Percentiles rank a stretch among this genome's conserved stretches.
Conservation (phyloP, 37 sponge, comb jelly and placozoan genomes). For the Chondrilla cf. caribensis region DNA sequence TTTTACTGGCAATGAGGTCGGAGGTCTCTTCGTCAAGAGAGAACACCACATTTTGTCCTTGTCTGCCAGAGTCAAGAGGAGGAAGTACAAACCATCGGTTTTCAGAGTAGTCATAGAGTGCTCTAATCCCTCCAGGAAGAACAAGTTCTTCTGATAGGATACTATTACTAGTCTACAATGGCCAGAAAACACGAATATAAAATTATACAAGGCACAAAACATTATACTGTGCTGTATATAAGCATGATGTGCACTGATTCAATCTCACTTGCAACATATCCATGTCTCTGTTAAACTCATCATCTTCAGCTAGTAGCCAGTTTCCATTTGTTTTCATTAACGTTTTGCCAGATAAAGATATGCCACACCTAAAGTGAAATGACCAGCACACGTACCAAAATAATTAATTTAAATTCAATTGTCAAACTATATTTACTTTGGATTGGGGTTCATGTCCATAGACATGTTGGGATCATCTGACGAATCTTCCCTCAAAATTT, state of each 20-base stretch:
- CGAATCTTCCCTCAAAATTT: neutral
- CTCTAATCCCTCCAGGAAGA: constrained; percentile 63
- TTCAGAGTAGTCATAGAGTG: constrained; percentile 57
- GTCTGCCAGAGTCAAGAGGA: constrained; percentile 18
- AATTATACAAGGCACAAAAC: neutral
- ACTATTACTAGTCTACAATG: neutral
- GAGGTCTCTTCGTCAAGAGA: neutral
- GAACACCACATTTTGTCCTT: neutral
- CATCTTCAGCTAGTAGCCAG: neutral
- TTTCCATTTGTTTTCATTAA: neutral
- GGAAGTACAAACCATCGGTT: constrained; percentile 75
- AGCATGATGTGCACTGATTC: no score
- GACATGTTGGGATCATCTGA: no score
- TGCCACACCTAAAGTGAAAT: neutral
- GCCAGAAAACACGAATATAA: neutral
- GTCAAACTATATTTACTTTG: no score
- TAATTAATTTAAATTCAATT: no score
- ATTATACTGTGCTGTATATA: neutral
- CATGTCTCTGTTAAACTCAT: constrained; percentile 5
- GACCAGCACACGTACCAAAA: no score
- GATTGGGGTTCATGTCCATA: no score
- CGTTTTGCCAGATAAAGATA: neutral
- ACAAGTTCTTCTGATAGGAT: constrained; percentile 7
- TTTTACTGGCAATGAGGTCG: constrained; percentile 5
- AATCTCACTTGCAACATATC: constrained; percentile 21